Percentiles rank a stretch among this genome's conserved stretches.
Evolutionary conservation across 2,888 invertebrate genomes (phyloP).

Genomic region (Acrobasis suavella): DNA sequence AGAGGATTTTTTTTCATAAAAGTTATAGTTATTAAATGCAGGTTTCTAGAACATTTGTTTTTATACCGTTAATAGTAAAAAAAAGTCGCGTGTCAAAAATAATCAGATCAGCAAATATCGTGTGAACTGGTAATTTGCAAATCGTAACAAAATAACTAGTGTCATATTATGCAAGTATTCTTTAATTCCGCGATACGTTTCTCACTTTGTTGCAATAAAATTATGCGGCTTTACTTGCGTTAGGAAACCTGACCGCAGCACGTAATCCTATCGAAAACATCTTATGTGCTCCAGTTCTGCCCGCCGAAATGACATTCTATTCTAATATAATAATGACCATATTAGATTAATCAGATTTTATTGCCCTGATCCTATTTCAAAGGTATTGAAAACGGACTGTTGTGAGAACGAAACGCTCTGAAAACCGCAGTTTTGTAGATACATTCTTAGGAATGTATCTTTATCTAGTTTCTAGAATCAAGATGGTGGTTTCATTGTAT

Average conservation of each 20-base stretch:
- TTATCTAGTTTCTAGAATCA: conserved; percentile 31
- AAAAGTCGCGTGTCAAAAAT: not conserved
- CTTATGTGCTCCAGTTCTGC: conserved; percentile 32
- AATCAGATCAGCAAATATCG: not conserved
- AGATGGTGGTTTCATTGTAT: conserved; percentile 37
- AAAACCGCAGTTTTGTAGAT: conserved; percentile 51
- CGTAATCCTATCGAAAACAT: conserved; percentile 36
- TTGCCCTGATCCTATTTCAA: conserved; percentile 26
- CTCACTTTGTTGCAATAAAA: conserved; percentile 48
- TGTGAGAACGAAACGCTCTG: conserved; percentile 65
- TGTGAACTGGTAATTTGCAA: conserved; percentile 18
- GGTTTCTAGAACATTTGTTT: no score
- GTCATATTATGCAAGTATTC: conserved; percentile 28
- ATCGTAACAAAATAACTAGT: conserved; percentile 18
- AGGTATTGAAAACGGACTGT: conserved; percentile 38
- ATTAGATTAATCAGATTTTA: conserved; percentile 29
- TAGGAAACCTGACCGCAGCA: conserved; percentile 57
- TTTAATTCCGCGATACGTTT: conserved; percentile 29
- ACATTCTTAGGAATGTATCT: conserved; percentile 36
- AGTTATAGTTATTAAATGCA: no score
- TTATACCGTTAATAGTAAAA: no score
- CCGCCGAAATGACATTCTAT: conserved; percentile 39
- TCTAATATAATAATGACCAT: conserved; percentile 33
- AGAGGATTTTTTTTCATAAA: no score
- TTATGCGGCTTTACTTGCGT: conserved; percentile 45